Conservation (phyloP, 2,113 vertebrate species). For the Bettongia penicillata region DNA sequence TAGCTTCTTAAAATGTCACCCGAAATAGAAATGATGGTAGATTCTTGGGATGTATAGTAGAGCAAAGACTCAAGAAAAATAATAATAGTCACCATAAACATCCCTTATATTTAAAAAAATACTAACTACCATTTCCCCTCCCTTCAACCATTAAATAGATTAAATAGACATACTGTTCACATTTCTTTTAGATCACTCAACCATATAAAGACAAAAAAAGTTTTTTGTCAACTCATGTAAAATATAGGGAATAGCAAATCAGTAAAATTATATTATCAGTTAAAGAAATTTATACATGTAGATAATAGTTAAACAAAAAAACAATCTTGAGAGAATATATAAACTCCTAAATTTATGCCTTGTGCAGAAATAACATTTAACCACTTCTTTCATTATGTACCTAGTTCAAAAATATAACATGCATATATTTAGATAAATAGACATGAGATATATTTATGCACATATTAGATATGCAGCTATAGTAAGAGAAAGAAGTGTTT, state of each 20-base stretch:
- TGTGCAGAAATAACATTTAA: background rate
- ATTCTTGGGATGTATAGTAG: background rate
- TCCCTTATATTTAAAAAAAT: background rate
- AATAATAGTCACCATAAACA: background rate
- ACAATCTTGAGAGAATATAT: background rate
- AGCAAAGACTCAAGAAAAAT: constrained; percentile 13
- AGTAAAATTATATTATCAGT: background rate
- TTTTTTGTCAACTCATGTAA: background rate
- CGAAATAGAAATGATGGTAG: background rate
- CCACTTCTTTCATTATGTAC: background rate
- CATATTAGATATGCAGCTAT: background rate
- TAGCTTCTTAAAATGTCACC: background rate
- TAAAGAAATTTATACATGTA: background rate
- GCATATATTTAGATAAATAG: background rate
- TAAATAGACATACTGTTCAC: background rate
- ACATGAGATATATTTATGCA: background rate
- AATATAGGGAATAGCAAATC: background rate
- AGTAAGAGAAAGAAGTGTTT: background rate
- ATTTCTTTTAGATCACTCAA: background rate
- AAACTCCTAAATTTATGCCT: background rate
- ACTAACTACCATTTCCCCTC: background rate
- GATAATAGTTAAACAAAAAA: background rate
- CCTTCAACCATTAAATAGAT: background rate
- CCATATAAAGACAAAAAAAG: background rate
- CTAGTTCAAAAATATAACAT: background rate